Evolutionary conservation across 2,113 vertebrate species (phyloP), one percentile per base, ranked within the genome.

Genomic region (Neogale vison): DNA sequence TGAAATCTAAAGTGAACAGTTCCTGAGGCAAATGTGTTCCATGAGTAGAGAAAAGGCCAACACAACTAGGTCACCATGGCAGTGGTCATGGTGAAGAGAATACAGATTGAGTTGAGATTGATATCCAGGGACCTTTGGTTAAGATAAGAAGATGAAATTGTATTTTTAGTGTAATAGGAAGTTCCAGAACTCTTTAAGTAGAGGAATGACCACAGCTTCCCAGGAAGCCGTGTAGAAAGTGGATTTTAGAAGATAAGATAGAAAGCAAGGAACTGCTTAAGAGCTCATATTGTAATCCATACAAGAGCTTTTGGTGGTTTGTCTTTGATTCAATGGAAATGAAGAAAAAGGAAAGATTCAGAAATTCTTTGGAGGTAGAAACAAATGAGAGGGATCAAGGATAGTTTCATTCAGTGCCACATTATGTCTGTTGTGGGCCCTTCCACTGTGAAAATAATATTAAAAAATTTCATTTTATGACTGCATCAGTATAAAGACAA

Each of bases 381-480:
- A 92, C 83, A 92, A 71, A 79, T 21, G 7, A 39, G 29, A 69
- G 55, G 1, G 63, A 6, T 65, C 36, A 72, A 77, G 7, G 8
- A 77, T 50, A 6, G 7, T 65, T 74, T n/a, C 15, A 39, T 42
- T 65, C 10, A 72, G 12, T 9, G 7, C 3, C 24, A 69, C 0
- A 31, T 11, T 52, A n/a, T 31, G 3, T 34, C 47, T 4, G 55
- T 45, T 34, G n/a, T 34, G 18, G 21, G 13, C 34, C 23, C 12
- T 96, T 82, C 47, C 3, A 45, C 47, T 24, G n/a, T 59, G 34
- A 84, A 97, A 95, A 84, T 77, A 82, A 36, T 57, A 96, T 61
- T 79, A 45, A 74, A 76, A 50, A 71, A 31, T 24, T 57, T 1
- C 50, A 61, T n/a, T 63, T 93, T 65, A 85, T 6, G 15, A 72